phyloP scores from a whole-genome alignment of 2,113 vertebrate genomes.

The Cynoglossus semilaevis region DNA sequence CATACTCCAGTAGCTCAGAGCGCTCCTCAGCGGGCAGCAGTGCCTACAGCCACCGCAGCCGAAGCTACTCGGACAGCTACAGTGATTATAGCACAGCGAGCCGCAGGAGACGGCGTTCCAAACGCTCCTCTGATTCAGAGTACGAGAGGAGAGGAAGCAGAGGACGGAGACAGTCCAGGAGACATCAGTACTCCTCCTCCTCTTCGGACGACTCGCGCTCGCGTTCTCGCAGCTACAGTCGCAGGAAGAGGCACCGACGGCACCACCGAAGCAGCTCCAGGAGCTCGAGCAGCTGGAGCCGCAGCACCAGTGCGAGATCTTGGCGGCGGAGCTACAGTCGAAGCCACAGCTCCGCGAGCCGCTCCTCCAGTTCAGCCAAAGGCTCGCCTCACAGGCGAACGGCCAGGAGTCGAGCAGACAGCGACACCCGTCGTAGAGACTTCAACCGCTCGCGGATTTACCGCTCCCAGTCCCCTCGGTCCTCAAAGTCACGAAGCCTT shows the following conservation, averaged over 20 bases:
- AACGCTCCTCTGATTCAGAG: conserved; percentile 90
- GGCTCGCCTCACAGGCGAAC: conserved; percentile 83
- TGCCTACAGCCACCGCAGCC: conserved; percentile 84
- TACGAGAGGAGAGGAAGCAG: conserved; percentile 83
- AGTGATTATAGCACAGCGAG: conserved; percentile 87
- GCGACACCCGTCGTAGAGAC: conserved; percentile 79
- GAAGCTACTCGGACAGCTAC: conserved; percentile 93
- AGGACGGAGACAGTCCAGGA: conserved; percentile 79
- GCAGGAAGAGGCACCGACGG: conserved; percentile 81
- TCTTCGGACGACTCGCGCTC: conserved; percentile 84
- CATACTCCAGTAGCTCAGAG: conserved; percentile 90
- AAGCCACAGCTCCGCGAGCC: conserved; percentile 87
- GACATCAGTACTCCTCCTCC: conserved; percentile 84
- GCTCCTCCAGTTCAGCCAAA: conserved; percentile 78
- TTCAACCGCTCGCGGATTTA: conserved; percentile 95
- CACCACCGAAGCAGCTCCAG: conserved; percentile 82
- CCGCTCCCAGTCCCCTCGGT: conserved; percentile 92
- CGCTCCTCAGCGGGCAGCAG: conserved; percentile 87
- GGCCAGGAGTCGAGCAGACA: conserved; percentile 66
- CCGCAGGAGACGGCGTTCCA: conserved; percentile 71
- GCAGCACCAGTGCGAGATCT: conserved; percentile 87
- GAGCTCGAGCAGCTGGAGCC: conserved; percentile 89
- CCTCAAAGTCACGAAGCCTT: conserved; percentile 69
- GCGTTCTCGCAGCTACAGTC: conserved; percentile 80
- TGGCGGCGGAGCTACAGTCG: conserved; percentile 93